Conservation (phyloP, 2,797 vertebrate species). For the Oreonectes daqikongensis region DNA sequence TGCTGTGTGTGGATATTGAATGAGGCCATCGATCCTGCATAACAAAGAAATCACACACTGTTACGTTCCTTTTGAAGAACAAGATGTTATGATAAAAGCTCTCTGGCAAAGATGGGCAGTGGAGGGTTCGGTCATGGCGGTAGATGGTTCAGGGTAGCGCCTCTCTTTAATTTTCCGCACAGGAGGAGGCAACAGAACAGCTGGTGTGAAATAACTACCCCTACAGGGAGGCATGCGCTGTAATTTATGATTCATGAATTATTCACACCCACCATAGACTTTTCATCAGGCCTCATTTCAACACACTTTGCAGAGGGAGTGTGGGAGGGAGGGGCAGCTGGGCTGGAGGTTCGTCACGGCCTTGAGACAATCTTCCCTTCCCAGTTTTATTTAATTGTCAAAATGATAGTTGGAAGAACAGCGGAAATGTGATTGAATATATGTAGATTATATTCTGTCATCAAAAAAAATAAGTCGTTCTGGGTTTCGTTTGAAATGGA, state of each 20-base stretch:
- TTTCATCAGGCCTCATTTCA: constrained; percentile 55
- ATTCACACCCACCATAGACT: constrained; percentile 56
- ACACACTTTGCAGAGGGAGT: constrained; percentile 43
- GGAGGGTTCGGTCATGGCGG: constrained; percentile 1
- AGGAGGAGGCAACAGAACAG: constrained; percentile 54
- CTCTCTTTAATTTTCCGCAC: constrained; percentile 55
- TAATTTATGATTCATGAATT: constrained; percentile 58
- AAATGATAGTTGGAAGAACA: neutral
- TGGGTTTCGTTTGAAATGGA: neutral
- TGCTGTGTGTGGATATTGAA: constrained; percentile 38
- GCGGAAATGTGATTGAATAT: neutral
- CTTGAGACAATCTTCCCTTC: constrained; percentile 33
- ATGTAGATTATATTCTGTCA: neutral
- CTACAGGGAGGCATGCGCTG: constrained; percentile 51
- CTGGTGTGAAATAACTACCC: constrained; percentile 57
- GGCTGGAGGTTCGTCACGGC: constrained; percentile 42
- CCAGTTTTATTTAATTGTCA: constrained; percentile 15
- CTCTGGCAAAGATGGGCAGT: constrained; percentile 26
- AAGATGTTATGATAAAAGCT: constrained; percentile 44
- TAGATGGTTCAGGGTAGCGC: constrained; percentile 31
- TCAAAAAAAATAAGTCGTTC: neutral
- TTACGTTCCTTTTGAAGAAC: constrained; percentile 31
- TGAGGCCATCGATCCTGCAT: constrained; percentile 47
- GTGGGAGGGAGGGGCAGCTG: constrained; percentile 41
- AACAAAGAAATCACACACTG: constrained; percentile 46